Evolutionary conservation across 2,888 invertebrate genomes (phyloP).

Genomic region (Eretmocerus hayati): DNA sequence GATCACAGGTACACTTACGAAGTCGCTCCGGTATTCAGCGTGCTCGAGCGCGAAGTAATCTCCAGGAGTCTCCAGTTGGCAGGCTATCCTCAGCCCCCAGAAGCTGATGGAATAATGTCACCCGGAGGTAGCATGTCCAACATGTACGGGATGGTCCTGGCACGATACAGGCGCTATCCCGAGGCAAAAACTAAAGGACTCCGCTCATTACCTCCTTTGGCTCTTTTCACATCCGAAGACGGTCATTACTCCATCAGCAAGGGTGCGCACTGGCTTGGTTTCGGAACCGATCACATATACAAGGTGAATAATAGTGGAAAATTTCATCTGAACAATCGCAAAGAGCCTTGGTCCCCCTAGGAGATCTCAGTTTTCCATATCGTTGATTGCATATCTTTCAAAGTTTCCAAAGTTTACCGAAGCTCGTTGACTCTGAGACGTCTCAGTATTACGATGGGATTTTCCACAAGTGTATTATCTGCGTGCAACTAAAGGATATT

Average conservation of each 20-base stretch:
- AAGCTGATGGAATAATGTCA: slow-evolving; percentile 70
- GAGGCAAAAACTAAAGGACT: slow-evolving; percentile 63
- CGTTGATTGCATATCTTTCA: no score
- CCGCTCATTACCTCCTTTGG: slow-evolving; percentile 56
- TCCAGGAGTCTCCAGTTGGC: slow-evolving; percentile 54
- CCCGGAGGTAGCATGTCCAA: slow-evolving; percentile 77
- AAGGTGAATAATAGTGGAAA: no score
- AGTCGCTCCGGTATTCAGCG: slow-evolving; percentile 71
- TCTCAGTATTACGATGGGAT: no score
- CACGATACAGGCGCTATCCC: slow-evolving; percentile 62
- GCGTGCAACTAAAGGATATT: no score
- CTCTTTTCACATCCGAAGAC: slow-evolving; percentile 70
- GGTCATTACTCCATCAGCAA: slow-evolving; percentile 78
- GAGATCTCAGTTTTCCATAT: no score
- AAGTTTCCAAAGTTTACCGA: no score
- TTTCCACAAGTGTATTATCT: no score
- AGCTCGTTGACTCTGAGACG: no score
- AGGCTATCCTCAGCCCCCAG: slow-evolving; percentile 50
- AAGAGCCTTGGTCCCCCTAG: no score
- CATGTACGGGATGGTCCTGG: slow-evolving; percentile 70
- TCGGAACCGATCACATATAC: slow-evolving; percentile 67
- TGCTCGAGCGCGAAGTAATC: slow-evolving; percentile 64
- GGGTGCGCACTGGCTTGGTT: slow-evolving; percentile 74
- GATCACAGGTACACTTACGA: slow-evolving; percentile 73
- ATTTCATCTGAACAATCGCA: no score